phyloP scores from a whole-genome alignment of 2,888 invertebrate genomes.

The Altica lythri region DNA sequence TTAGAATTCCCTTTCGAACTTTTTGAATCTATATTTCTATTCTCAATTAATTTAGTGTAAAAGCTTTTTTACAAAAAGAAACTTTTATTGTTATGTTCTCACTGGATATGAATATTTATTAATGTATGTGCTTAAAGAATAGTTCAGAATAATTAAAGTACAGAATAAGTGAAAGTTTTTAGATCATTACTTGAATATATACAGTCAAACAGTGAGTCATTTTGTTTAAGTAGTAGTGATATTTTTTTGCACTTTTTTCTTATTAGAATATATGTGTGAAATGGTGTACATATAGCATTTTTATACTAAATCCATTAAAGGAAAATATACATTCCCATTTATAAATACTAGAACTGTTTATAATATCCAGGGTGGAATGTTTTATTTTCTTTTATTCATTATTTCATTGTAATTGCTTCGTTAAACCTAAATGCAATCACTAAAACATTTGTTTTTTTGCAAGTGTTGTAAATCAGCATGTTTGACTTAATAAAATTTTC shows the following conservation, averaged over 20 bases:
- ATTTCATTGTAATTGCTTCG: conserved; percentile 15
- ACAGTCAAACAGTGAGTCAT: conserved; percentile 51
- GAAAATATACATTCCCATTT: conserved; percentile 6
- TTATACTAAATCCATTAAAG: neutral
- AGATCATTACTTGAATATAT: conserved; percentile 36
- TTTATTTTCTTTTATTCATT: conserved; percentile 8
- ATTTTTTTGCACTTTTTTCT: conserved; percentile 29
- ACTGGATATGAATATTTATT: too few species aligned
- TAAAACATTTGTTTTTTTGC: conserved; percentile 20
- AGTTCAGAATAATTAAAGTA: conserved; percentile 35
- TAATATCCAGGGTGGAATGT: neutral
- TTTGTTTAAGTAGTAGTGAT: conserved; percentile 40
- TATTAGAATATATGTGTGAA: conserved; percentile 27
- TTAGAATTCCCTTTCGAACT: too few species aligned
- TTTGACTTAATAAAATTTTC: conserved; percentile 29
- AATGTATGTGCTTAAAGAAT: too few species aligned
- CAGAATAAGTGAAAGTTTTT: conserved; percentile 40
- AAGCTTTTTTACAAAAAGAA: too few species aligned
- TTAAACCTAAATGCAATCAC: conserved; percentile 13
- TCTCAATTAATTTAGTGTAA: too few species aligned
- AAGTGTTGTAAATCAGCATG: conserved; percentile 33
- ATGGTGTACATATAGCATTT: conserved; percentile 9
- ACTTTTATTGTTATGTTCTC: too few species aligned
- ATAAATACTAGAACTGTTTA: too few species aligned
- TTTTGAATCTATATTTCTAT: too few species aligned